Percentiles rank a stretch among this genome's conserved stretches.
phyloP scores from a whole-genome alignment of 2,797 vertebrate species.

The Catharus ustulatus region DNA sequence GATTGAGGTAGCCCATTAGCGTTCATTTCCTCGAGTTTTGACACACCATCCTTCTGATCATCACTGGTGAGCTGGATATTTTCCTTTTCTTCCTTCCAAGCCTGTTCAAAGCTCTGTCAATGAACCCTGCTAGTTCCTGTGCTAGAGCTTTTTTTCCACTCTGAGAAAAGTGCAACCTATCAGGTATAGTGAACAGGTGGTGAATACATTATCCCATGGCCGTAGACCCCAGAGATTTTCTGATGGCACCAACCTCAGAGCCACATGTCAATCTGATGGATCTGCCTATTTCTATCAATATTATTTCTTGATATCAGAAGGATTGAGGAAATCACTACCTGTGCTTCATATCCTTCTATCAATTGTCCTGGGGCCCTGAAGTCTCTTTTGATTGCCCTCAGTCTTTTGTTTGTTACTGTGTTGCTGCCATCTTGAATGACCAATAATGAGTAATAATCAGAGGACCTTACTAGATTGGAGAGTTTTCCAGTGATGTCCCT shows the following conservation, averaged over 20 bases:
- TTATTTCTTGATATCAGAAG: neutral
- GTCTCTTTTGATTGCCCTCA: neutral
- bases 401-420: neutral
- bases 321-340: neutral
- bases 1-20: neutral
- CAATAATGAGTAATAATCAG: neutral
- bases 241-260: neutral
- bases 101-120: neutral
- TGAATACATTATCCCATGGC: accelerated
- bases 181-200: neutral
- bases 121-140: neutral
- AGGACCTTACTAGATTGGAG: neutral
- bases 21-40: neutral
- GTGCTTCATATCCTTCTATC: neutral
- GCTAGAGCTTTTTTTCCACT: neutral
- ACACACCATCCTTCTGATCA: neutral
- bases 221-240: neutral
- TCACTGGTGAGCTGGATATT: accelerated
- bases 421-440: neutral
- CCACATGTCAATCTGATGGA: neutral
- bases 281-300: neutral
- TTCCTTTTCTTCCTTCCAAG: neutral
- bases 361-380: neutral
- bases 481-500: neutral
- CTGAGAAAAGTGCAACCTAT: neutral